These are phyloP conservation scores for Drosophila neocordata DNA, from an alignment of 1,140 invertebrate species.

Conservation along the genomic window DNA sequence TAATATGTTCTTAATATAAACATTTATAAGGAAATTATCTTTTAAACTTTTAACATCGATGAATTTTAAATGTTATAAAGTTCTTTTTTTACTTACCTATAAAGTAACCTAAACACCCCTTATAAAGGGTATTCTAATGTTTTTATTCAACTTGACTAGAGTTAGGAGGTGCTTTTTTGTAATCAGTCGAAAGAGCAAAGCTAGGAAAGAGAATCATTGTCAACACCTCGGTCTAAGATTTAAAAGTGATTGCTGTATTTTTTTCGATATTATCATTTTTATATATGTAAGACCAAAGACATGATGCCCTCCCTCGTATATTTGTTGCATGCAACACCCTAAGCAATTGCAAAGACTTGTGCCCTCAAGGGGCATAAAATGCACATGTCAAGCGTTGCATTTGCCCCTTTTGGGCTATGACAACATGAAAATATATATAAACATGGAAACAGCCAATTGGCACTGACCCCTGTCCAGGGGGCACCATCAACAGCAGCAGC, in stretches of 20 bases:
- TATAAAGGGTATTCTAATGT: constrained; percentile 1
- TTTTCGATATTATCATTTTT: background rate
- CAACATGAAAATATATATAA: constrained; percentile 52
- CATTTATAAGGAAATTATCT: no score
- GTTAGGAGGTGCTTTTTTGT: constrained; percentile 18
- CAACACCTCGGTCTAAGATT: background rate
- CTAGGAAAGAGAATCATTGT: background rate
- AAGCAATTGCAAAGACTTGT: constrained; percentile 4
- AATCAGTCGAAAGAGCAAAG: constrained; percentile 28
- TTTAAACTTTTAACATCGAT: no score
- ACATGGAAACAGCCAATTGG: constrained; percentile 65
- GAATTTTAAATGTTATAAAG: no score
- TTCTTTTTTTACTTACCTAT: no score
- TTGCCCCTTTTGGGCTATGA: constrained; percentile 40
- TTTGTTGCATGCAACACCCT: constrained; percentile 27
- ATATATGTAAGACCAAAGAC: no score
- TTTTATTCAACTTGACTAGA: constrained; percentile 45
- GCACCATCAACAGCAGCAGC: background rate
- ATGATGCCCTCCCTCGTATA: no score
- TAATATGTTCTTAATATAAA: no score
- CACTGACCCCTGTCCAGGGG: constrained; percentile 50
- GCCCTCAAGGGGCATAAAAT: constrained; percentile 29
- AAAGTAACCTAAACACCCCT: no score
- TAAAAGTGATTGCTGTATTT: constrained; percentile 3
- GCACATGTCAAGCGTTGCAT: constrained; percentile 60